phyloP scores from a whole-genome alignment of 2,797 vertebrate species.

The Mallotus villosus region DNA sequence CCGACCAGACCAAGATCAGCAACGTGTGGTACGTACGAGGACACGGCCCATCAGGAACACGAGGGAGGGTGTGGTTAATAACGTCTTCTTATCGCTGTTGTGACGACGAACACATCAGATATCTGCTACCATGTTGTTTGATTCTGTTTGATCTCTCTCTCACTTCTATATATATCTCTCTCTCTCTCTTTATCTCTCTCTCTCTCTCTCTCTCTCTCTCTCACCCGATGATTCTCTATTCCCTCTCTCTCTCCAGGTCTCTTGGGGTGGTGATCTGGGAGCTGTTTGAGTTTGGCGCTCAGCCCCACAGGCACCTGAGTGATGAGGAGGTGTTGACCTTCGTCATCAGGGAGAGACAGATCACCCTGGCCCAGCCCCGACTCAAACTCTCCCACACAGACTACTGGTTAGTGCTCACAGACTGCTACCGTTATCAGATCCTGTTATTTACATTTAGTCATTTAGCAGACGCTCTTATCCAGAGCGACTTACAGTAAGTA shows the following conservation, averaged over 20 bases:
- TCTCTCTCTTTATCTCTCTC: not conserved
- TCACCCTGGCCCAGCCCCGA: slow-evolving; percentile 89
- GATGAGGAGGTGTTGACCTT: slow-evolving; percentile 91
- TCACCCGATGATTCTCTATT: not conserved
- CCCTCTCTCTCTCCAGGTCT: slow-evolving; percentile 74
- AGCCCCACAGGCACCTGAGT: slow-evolving; percentile 90
- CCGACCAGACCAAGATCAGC: slow-evolving; percentile 90
- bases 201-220: not conserved
- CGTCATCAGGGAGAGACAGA: slow-evolving; percentile 90
- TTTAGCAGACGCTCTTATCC: too few relatives aligned
- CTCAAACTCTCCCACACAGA: slow-evolving; percentile 89
- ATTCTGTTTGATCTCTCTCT: not conserved
- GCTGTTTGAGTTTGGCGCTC: slow-evolving; percentile 91
- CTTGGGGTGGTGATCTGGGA: slow-evolving; percentile 94
- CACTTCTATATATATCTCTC: not conserved
- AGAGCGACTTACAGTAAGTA: too few relatives aligned
- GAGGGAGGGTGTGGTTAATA: not conserved
- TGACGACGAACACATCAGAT: not conserved
- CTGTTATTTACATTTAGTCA: too few relatives aligned
- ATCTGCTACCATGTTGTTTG: too few relatives aligned
- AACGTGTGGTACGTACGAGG: slow-evolving; percentile 84
- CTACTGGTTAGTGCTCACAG: slow-evolving; percentile 81
- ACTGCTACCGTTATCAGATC: not conserved
- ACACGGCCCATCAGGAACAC: not conserved
- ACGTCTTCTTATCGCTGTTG: not conserved